Evolutionary conservation across 2,113 vertebrate genomes (phyloP), one percentile per base, ranked within the genome.

Genomic region (Noctilio leporinus): DNA sequence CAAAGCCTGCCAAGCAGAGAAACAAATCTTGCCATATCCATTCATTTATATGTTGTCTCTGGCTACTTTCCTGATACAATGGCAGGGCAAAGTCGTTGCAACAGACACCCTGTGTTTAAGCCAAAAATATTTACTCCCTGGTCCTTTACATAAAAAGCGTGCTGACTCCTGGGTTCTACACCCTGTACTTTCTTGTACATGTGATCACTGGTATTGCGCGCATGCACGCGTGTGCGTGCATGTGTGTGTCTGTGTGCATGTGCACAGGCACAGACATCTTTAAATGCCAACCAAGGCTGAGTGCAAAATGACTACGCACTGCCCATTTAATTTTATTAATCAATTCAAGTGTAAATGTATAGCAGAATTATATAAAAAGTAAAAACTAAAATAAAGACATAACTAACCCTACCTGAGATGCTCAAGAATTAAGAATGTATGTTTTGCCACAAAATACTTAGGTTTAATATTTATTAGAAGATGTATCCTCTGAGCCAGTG

Each of bases 361-460:
- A 72, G n/a, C 3, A 83, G 33, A 83, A 92, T 92, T 92, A 84
- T 62, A 95, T 84, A 80, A 55, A 55, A 92, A 64, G 90, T 30
- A 35, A 67, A 95, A 93, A 81, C 80, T 67, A 86, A 91, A 93
- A 91, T 70, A 85, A 89, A 82, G 33, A 49, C 73, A 80, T 77
- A 83, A 89, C 43, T 81, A 91, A 91, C 40, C 86, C 40, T 59
- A 83, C 28, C 5, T 51, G 16, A 24, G 35, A 26, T 77, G 89
- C n/a, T 70, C 45, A 85, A 53, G 30, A 70, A 59, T 78, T 65
- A 9, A 89, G 15, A 95, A 47, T 73, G 77, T 8, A 86, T 78
- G 62, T 28, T 95, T 57, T 76, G 85, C 30, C n/a, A 69, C 14
- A 80, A 3, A 87, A 45, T 7, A 87, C 38, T 77, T 11, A 64